phyloP scores from a whole-genome alignment of 92 coral and sea anemone genomes.

The Pocillopora meandrina region DNA sequence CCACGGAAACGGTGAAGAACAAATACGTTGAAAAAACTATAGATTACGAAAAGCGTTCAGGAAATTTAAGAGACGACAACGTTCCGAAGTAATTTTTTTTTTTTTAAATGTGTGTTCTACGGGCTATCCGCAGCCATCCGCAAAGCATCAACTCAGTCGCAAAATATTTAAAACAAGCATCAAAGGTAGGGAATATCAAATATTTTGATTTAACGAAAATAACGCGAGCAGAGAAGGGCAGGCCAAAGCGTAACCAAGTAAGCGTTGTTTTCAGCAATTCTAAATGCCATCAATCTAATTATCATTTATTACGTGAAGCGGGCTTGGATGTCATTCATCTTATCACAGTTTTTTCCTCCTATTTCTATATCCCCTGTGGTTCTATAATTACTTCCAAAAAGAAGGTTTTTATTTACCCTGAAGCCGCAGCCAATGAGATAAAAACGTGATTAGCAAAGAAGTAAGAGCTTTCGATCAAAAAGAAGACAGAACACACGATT shows the following conservation, averaged over 20 bases:
- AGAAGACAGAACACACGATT: neutral
- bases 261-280: constrained; percentile 5
- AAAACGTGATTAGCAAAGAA: constrained; percentile 17
- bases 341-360: constrained; percentile 26
- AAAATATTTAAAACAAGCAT: neutral
- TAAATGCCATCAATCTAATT: constrained; percentile 11
- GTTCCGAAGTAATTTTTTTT: neutral
- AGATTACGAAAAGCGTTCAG: constrained; percentile 12
- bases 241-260: neutral
- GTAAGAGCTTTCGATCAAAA: constrained; percentile 18
- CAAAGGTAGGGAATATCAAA: constrained; percentile 25
- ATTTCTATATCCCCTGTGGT: constrained; percentile 41
- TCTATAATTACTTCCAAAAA: constrained; percentile 31
- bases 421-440: constrained; percentile 26
- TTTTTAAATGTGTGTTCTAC: neutral
- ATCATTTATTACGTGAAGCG: constrained; percentile 19
- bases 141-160: neutral
- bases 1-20: constrained; percentile 36
- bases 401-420: constrained; percentile 29
- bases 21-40: constrained; percentile 19
- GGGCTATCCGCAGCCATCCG: constrained; percentile 4
- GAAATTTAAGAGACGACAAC: neutral
- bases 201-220: neutral
- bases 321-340: constrained; percentile 26
- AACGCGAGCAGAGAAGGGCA: neutral